Base-by-base conservation (phyloP, 2,888 invertebrate genomes). In the Stenodema calcarata region DNA sequence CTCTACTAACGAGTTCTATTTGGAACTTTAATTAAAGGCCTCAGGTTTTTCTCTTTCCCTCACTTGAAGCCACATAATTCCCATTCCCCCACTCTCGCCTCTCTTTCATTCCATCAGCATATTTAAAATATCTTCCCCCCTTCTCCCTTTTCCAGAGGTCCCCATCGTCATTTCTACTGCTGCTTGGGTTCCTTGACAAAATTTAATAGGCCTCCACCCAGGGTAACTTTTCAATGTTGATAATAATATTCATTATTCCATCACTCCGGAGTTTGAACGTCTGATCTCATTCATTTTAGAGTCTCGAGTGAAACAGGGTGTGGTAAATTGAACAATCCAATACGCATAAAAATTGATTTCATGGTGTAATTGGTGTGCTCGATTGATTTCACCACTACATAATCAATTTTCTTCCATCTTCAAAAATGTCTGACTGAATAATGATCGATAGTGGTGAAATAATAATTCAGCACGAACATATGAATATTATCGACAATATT, bases 51-150 rank as follows among this genome's bases (percentile, higher is more conserved):
- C 80, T 62, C 62, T 27, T 80, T 75, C 23, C 50, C 80, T 80
- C 80, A 62, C 80, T 80, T 27, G 80, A 54, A 50, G 62, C 80
- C 80, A 80, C 54, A 47, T 54, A 80, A 80, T 80, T 80, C 42
- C 80, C 42, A 16, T 28, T 11, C 54, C 78, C 41, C 73, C 73
- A 18, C 35, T 27, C 62, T 62, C 73, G 18, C 16, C 62, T 80
- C 80, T 80, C 80, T 80, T 80, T 80, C 80, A 80, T 80, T 80
- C 62, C 80, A 80, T 80, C 80, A 80, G 80, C 80, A 80, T 80
- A 80, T 80, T 80, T 54, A 80, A 80, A 80, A 80, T 78, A 47
- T 78, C 42, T 35, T 54, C 62, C 62, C 27, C 62, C 62, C 9
- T 62, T 0, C 62, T 50, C 62, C 6, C 18, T 62, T 62, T 62